Evolutionary conservation across 2,113 vertebrate species (phyloP).

Genomic region (Eurystomus gularis): DNA sequence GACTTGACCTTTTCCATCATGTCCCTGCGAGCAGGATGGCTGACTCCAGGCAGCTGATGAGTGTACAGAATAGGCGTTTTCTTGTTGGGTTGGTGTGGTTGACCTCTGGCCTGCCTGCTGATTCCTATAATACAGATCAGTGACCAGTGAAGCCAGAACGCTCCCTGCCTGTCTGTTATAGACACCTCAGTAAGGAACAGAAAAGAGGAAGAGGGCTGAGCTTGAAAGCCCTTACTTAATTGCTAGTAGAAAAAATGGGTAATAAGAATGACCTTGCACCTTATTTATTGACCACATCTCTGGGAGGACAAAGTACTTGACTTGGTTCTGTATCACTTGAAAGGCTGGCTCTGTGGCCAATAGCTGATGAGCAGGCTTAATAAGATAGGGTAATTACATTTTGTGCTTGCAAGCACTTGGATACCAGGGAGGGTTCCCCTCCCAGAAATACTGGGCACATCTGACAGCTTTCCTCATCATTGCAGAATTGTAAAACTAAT

Average conservation of each 20-base stretch:
- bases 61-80: conserved; percentile 44
- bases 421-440: not conserved
- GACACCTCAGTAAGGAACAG: conserved; percentile 36
- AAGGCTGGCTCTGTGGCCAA: conserved; percentile 28
- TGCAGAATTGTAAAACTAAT: not conserved
- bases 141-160: conserved; percentile 33
- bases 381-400: conserved; percentile 56
- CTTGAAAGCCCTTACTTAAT: conserved; percentile 47
- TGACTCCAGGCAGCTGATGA: conserved; percentile 37
- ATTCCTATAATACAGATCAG: conserved; percentile 58
- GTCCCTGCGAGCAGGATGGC: conserved; percentile 54
- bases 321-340: conserved; percentile 60
- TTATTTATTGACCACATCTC: conserved; percentile 58
- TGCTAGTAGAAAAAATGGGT: conserved; percentile 45
- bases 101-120: conserved; percentile 61
- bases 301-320: conserved; percentile 55
- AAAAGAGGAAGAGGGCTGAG: conserved; percentile 8
- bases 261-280: conserved; percentile 62
- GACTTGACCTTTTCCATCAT: conserved; percentile 63
- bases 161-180: conserved; percentile 50
- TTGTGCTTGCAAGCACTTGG: not conserved
- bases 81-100: conserved; percentile 47
- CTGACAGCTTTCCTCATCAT: not conserved
- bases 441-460: not conserved
- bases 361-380: not conserved